A percentile compares a stretch with the other conserved stretches of the same genome.
These are phyloP conservation scores for Cardinalis cardinalis DNA, from an alignment of 2,113 vertebrate species.

Conservation along the genomic window DNA sequence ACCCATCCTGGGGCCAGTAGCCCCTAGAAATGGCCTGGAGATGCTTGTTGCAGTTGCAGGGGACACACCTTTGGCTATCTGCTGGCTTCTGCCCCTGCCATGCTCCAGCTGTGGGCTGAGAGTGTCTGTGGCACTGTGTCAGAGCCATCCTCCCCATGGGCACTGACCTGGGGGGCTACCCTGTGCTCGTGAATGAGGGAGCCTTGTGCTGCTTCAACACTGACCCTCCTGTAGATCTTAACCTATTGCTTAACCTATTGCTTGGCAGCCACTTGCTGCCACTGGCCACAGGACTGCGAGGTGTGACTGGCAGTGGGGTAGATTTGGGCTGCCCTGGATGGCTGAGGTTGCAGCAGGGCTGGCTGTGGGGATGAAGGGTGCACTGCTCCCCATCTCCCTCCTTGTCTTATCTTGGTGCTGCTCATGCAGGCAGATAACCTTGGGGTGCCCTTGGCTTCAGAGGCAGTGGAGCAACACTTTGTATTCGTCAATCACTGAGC, in stretches of 20 bases:
- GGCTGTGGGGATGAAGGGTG: neutral
- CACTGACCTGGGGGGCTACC: neutral
- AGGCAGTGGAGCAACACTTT: neutral
- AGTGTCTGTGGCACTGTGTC: accelerated
- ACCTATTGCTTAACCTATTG: accelerated
- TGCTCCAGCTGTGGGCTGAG: neutral
- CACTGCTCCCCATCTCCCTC: neutral
- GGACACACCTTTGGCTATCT: neutral
- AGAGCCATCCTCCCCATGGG: neutral
- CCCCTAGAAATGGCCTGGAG: neutral
- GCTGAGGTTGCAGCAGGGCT: neutral
- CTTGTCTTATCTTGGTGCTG: neutral
- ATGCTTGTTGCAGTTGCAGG: accelerated
- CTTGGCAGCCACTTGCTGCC: neutral
- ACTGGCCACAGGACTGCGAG: accelerated
- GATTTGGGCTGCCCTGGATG: neutral
- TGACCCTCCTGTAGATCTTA: neutral
- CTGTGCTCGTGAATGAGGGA: neutral
- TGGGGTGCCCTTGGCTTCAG: neutral
- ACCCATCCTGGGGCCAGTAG: neutral
- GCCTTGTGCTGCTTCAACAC: neutral
- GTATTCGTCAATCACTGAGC: neutral
- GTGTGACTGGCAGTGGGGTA: neutral
- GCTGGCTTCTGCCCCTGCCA: neutral
- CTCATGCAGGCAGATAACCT: neutral